Base-by-base conservation (phyloP, 2,888 invertebrate genomes). In the Stenolophus ochropezus region DNA sequence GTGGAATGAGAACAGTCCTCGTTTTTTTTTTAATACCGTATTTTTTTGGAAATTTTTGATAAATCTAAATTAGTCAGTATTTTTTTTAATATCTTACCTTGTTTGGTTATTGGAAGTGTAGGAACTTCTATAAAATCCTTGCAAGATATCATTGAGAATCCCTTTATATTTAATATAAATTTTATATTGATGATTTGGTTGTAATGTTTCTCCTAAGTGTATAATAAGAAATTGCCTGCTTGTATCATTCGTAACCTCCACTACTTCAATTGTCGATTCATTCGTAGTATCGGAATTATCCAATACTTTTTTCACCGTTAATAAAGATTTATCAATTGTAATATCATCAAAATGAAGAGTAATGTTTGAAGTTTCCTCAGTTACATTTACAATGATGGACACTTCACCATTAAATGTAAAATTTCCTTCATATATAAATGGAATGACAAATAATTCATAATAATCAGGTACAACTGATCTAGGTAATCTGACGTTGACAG, bases 71-170 rank as follows among this genome's bases (percentile, higher is more conserved):
- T n/a, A n/a, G n/a, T n/a, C n/a, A n/a, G n/a, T n/a, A n/a, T n/a
- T n/a, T n/a, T n/a, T n/a, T n/a, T 8, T 33, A 33, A 8, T 33
- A 8, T 42, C 33, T 6, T 88, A 95, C 96, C 93, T 94, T 85
- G 92, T 94, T 80, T 93, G 90, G 84, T 93, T 94, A 83, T 91
- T 91, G 83, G 92, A 92, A 84, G 91, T 91, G 87, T 96, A 96
- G 0, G 95, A 95, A 89, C 96, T 96, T 85, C 95, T 91, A 87
- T 96, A 96, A 88, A 96, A 96, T 56, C 96, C 96, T 85, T 94
- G 93, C 42, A 96, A 89, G 84, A 93, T 91, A 86, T 96, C 95
- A 86, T 94, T 94, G 74, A 97, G 90, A 82, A 92, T 90, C 0
- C 96, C 97, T 3, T 91, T 90, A 86, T 93, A 97, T 69, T 92